phyloP scores from a whole-genome alignment of 2,888 invertebrate genomes.

The Incurvaria masculella region DNA sequence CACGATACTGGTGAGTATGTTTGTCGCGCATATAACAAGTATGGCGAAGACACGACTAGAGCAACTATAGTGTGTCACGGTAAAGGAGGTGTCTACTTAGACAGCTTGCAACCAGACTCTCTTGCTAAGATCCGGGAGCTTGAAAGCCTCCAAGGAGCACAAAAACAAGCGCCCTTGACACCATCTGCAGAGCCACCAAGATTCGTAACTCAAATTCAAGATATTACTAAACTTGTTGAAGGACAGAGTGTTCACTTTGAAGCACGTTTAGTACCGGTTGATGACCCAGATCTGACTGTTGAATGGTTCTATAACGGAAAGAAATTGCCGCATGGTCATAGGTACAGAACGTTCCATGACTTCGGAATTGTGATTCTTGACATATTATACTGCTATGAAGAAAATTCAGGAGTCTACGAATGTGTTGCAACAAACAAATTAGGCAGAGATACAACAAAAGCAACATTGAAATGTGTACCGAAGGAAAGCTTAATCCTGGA shows the following conservation, averaged over 20 bases:
- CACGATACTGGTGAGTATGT: conserved; percentile 93
- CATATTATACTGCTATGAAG: conserved; percentile 93
- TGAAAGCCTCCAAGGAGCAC: conserved; percentile 69
- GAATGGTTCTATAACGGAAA: conserved; percentile 96
- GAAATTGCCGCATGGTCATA: conserved; percentile 90
- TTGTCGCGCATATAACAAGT: conserved; percentile 88
- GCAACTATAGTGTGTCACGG: conserved; percentile 84
- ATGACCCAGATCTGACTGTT: conserved; percentile 90
- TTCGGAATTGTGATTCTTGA: conserved; percentile 96
- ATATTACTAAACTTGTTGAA: conserved; percentile 84
- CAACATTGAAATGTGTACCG: conserved; percentile 80
- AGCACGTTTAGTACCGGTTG: conserved; percentile 88
- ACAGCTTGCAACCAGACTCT: conserved; percentile 89
- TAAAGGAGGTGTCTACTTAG: conserved; percentile 81
- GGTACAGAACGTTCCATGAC: conserved; percentile 96
- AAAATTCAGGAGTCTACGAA: conserved; percentile 92
- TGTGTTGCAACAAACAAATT: conserved; percentile 91
- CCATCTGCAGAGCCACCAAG: conserved; percentile 81
- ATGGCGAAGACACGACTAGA: conserved; percentile 84
- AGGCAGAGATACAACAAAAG: conserved; percentile 83
- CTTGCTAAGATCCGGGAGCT: conserved; percentile 83
- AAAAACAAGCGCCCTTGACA: conserved; percentile 60
- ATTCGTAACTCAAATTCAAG: conserved; percentile 84
- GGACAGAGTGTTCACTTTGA: conserved; percentile 95
- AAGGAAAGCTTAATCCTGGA: conserved; percentile 88